Percentiles rank a stretch among this genome's conserved stretches.
Conservation (phyloP, 1,140 invertebrate genomes). For the Trichoplusia ni region DNA sequence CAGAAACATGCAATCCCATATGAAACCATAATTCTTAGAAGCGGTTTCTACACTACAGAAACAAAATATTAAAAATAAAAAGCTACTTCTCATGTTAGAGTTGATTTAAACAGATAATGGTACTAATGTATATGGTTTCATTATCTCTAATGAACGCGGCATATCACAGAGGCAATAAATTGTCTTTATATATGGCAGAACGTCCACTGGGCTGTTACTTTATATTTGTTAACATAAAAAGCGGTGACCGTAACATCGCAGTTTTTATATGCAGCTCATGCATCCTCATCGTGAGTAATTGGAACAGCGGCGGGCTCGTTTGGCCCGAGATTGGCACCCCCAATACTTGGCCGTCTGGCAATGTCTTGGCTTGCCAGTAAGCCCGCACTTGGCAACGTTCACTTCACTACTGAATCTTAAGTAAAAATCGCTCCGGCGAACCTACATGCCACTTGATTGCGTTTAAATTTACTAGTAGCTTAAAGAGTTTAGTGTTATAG, state of each 20-base stretch:
- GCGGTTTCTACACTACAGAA: too few relatives aligned
- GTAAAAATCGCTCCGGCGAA: conserved; percentile 10
- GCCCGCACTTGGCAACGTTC: conserved; percentile 24
- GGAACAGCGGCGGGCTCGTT: conserved; percentile 6
- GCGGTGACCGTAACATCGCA: conserved; percentile 2
- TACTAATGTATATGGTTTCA: too few relatives aligned
- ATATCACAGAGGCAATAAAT: too few relatives aligned
- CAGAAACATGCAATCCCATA: too few relatives aligned
- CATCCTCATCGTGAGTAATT: conserved; percentile 22
- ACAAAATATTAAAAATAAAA: too few relatives aligned
- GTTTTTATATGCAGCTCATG: conserved; percentile 10
- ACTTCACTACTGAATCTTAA: conserved; percentile 24
- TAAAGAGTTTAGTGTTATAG: conserved; percentile 4
- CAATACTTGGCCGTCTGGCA: conserved; percentile 6
- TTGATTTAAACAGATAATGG: too few relatives aligned
- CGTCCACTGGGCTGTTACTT: too few relatives aligned
- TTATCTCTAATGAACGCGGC: too few relatives aligned
- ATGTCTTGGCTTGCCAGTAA: conserved; percentile 9
- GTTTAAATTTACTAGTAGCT: conserved; percentile 17
- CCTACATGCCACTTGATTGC: conserved; percentile 20
- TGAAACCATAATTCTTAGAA: too few relatives aligned
- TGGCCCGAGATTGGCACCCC: neutral
- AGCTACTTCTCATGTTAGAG: too few relatives aligned
- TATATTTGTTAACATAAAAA: neutral
- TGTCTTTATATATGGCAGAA: too few relatives aligned